phyloP scores from a whole-genome alignment of 2,888 invertebrate species.

The Plutella xylostella region DNA sequence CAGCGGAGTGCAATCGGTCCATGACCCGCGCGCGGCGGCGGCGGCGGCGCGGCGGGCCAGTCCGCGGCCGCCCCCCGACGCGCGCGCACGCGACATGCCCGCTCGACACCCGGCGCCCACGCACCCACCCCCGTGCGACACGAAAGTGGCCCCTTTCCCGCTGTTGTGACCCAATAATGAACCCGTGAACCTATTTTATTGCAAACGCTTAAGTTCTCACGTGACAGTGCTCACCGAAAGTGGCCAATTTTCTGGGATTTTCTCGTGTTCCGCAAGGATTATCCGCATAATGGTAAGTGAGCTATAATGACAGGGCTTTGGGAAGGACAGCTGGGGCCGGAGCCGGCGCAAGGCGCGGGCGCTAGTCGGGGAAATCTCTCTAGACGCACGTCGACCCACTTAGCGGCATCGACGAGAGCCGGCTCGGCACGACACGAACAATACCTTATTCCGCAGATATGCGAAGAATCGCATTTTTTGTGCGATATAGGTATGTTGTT shows the following conservation, averaged over 20 bases:
- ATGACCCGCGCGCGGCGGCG: slow-evolving; percentile 30
- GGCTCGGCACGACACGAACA: slow-evolving; percentile 33
- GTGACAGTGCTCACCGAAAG: slow-evolving; percentile 50
- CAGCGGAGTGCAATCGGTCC: slow-evolving; percentile 34
- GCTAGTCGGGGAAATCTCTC: slow-evolving; percentile 31
- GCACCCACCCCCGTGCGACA: slow-evolving; percentile 27
- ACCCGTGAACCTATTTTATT: slow-evolving; percentile 29
- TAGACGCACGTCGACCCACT: slow-evolving; percentile 42
- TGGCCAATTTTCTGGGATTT: slow-evolving; percentile 44
- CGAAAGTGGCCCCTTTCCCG: slow-evolving; percentile 45
- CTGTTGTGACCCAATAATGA: slow-evolving; percentile 48
- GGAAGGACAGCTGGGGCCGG: not conserved
- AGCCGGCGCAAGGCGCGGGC: not conserved
- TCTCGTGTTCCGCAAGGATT: slow-evolving; percentile 24
- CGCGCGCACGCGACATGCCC: slow-evolving; percentile 36
- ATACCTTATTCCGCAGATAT: slow-evolving; percentile 8
- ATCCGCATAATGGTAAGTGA: slow-evolving; percentile 40
- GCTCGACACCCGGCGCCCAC: slow-evolving; percentile 41
- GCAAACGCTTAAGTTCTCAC: slow-evolving; percentile 21
- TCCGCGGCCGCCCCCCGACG: slow-evolving; percentile 42
- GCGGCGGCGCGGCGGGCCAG: slow-evolving; percentile 20
- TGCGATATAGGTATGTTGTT: not conserved
- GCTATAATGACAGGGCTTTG: not conserved
- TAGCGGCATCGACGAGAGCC: slow-evolving; percentile 27
- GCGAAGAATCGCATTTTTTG: slow-evolving; percentile 5